Evolutionary conservation across 2,888 invertebrate genomes (phyloP).

Genomic region (Pristionchus maxplancki): DNA sequence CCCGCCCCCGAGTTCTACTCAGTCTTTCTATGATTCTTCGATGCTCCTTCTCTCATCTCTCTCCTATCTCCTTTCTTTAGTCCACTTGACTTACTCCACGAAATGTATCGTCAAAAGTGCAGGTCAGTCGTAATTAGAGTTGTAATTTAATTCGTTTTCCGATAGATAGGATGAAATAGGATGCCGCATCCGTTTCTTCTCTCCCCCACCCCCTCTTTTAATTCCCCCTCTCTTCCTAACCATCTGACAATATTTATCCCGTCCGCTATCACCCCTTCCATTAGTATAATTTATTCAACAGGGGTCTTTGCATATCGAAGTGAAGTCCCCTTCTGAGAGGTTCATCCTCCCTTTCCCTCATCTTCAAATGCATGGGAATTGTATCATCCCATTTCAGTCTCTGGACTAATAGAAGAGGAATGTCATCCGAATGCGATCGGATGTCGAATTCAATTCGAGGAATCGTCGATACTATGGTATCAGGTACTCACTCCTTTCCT

Average conservation of each 20-base stretch:
- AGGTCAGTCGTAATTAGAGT: no score
- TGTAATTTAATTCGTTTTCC: no score
- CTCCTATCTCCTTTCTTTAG: not conserved
- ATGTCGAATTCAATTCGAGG: not conserved
- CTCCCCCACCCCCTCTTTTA: not conserved
- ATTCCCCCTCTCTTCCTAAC: not conserved
- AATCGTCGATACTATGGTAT: not conserved
- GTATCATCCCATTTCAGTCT: not conserved
- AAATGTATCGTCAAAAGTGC: constrained; percentile 1
- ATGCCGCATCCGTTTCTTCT: no score
- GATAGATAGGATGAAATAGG: no score
- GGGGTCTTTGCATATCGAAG: not conserved
- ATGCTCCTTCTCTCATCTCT: not conserved
- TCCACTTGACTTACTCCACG: not conserved
- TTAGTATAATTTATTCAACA: not conserved
- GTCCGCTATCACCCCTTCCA: not conserved
- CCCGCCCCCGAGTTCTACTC: no score
- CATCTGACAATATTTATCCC: not conserved
- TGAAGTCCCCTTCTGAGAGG: not conserved
- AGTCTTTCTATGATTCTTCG: not conserved
- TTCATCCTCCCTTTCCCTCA: not conserved
- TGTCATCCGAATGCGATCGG: not conserved
- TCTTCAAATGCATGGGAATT: not conserved
- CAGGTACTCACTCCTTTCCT: not conserved
- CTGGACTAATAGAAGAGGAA: not conserved